phyloP scores from a whole-genome alignment of 2,888 invertebrate genomes.

The Onthophagus sagittarius region DNA sequence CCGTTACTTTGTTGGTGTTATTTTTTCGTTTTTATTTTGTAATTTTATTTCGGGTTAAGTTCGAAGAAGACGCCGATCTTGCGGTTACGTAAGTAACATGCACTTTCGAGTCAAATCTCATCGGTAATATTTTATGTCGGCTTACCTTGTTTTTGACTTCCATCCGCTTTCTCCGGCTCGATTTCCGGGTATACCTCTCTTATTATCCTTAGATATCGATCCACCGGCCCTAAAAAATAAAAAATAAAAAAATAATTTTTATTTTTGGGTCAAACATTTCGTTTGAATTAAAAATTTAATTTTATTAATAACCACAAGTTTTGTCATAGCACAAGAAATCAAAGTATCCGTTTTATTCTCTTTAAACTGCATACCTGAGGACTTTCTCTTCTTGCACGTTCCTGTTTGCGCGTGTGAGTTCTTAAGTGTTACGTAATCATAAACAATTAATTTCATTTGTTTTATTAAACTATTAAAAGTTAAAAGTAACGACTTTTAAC shows the following conservation, averaged over 20 bases:
- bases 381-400: not conserved
- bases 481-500: not conserved
- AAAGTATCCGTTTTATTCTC: not conserved
- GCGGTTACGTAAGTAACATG: not conserved
- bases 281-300: too few species aligned
- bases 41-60: not conserved
- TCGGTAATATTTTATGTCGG: not conserved
- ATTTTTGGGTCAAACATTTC: too few species aligned
- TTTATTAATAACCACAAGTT: too few species aligned
- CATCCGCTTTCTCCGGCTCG: slow-evolving; percentile 41
- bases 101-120: not conserved
- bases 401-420: not conserved
- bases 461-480: not conserved
- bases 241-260: too few species aligned
- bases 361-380: not conserved
- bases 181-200: slow-evolving; percentile 48
- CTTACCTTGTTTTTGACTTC: slow-evolving; percentile 43
- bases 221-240: slow-evolving; percentile 41
- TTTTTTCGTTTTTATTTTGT: too few species aligned
- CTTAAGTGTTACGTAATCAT: not conserved
- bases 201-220: slow-evolving; percentile 39
- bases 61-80: not conserved
- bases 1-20: not conserved
- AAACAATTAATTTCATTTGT: not conserved
- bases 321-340: not conserved